Conservation (phyloP, 2,797 vertebrate genomes). For the Mormyrops boulengeri region DNA sequence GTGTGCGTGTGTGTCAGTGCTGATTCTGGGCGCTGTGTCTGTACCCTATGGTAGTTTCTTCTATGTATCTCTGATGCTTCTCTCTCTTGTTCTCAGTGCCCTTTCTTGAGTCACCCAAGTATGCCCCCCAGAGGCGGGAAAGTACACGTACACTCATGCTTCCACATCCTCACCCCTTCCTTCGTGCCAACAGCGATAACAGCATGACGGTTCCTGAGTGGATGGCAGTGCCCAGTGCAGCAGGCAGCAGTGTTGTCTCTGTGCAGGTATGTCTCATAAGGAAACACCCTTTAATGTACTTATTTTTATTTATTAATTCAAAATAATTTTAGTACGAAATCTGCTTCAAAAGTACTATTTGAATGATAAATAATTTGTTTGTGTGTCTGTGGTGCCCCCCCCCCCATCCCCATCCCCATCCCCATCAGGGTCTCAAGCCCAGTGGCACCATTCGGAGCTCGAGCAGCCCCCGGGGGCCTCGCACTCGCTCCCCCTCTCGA, state of each 20-base stretch:
- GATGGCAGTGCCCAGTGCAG: constrained; percentile 71
- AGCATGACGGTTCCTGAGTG: constrained; percentile 85
- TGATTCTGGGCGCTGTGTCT: not conserved
- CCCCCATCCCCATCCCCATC: not conserved
- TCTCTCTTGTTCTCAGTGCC: constrained; percentile 59
- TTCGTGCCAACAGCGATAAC: constrained; percentile 86
- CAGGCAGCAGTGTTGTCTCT: constrained; percentile 65
- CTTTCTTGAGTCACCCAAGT: constrained; percentile 86
- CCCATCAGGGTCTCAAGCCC: constrained; percentile 67
- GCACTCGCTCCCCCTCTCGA: constrained; percentile 79
- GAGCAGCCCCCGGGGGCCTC: constrained; percentile 82
- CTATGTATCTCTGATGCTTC: not conserved
- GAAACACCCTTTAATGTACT: not conserved
- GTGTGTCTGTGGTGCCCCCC: not conserved
- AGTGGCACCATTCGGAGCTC: constrained; percentile 81
- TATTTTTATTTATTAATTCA: not conserved
- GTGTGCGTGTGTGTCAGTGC: not conserved
- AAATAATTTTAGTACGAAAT: not conserved
- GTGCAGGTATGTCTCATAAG: constrained; percentile 56
- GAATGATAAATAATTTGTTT: no score
- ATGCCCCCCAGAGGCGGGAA: constrained; percentile 74
- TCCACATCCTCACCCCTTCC: constrained; percentile 76
- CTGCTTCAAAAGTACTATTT: not conserved
- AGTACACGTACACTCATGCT: constrained; percentile 61
- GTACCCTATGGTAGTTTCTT: not conserved